Percentiles rank a stretch among this genome's conserved stretches.
phyloP scores from a whole-genome alignment of 2,888 invertebrate species.

The Biston betularia region DNA sequence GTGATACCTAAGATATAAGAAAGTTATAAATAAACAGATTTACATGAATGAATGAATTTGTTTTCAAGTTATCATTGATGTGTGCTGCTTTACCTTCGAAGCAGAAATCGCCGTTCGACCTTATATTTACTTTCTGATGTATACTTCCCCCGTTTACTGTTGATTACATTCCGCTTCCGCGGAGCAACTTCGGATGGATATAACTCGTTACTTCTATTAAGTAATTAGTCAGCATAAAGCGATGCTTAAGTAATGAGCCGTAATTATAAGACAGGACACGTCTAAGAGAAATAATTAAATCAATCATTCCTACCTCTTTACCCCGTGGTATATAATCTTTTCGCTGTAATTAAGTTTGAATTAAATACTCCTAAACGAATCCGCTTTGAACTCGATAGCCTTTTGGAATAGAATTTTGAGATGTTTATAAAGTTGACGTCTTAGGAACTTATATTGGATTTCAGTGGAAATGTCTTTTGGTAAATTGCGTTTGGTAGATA shows the following conservation, averaged over 20 bases:
- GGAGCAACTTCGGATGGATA: slow-evolving; percentile 79
- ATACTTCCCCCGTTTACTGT: slow-evolving; percentile 76
- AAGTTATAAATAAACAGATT: too few relatives aligned
- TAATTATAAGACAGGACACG: slow-evolving; percentile 85
- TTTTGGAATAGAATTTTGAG: slow-evolving; percentile 64
- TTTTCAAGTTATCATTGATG: slow-evolving; percentile 40
- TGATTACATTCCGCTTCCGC: slow-evolving; percentile 75
- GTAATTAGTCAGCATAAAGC: slow-evolving; percentile 84
- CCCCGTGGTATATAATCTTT: slow-evolving; percentile 82
- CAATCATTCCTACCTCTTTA: slow-evolving; percentile 78
- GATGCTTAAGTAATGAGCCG: slow-evolving; percentile 85
- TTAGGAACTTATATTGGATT: slow-evolving; percentile 63
- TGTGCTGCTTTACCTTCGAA: slow-evolving; percentile 24
- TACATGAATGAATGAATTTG: too few relatives aligned
- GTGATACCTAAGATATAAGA: background rate
- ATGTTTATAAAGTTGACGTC: slow-evolving; percentile 59
- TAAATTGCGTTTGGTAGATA: slow-evolving; percentile 31
- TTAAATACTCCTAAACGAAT: slow-evolving; percentile 75
- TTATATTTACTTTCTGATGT: slow-evolving; percentile 70
- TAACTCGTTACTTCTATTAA: slow-evolving; percentile 85
- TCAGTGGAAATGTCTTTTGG: slow-evolving; percentile 45
- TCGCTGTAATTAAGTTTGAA: slow-evolving; percentile 78
- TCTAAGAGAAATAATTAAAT: slow-evolving; percentile 84
- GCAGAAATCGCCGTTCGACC: slow-evolving; percentile 55
- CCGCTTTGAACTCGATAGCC: slow-evolving; percentile 71